Evolutionary conservation across 2,888 invertebrate genomes (phyloP).

Genomic region (Steinernema scapterisci): DNA sequence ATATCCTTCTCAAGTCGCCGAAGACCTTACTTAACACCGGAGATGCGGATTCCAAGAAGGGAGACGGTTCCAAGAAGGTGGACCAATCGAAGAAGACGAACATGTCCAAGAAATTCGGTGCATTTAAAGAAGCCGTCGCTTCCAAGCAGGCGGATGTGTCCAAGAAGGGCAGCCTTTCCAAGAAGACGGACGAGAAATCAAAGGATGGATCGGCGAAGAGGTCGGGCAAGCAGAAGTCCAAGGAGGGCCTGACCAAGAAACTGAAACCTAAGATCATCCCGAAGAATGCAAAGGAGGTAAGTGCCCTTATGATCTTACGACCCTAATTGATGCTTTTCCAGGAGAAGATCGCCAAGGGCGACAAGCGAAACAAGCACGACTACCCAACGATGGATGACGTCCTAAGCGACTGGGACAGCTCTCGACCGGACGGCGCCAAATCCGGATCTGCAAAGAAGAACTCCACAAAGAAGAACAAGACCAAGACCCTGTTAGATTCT

Average conservation of each 20-base stretch:
- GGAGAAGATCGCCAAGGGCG: conserved; percentile 3
- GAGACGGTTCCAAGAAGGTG: too few species aligned
- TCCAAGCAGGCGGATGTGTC: too few species aligned
- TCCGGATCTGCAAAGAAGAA: background rate
- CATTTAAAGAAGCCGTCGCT: too few species aligned
- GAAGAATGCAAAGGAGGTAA: background rate
- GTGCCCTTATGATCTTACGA: background rate
- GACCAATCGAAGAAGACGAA: too few species aligned
- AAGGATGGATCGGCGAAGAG: background rate
- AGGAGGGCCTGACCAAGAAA: background rate
- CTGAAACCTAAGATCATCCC: background rate
- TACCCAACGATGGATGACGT: conserved; percentile 28
- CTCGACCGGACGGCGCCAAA: background rate
- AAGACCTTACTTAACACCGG: too few species aligned
- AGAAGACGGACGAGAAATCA: too few species aligned
- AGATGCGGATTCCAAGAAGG: too few species aligned
- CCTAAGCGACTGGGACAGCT: conserved; percentile 9
- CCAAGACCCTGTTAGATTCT: background rate
- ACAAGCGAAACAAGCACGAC: background rate
- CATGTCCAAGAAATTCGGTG: too few species aligned
- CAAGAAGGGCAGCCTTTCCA: too few species aligned
- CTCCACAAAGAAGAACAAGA: background rate
- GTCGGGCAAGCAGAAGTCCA: background rate
- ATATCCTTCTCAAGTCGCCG: too few species aligned
- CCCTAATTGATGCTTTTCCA: background rate